Evolutionary conservation across 2,888 invertebrate species (phyloP), one percentile per base, ranked within the genome.

Genomic region (Leptinotarsa rubiginosa): DNA sequence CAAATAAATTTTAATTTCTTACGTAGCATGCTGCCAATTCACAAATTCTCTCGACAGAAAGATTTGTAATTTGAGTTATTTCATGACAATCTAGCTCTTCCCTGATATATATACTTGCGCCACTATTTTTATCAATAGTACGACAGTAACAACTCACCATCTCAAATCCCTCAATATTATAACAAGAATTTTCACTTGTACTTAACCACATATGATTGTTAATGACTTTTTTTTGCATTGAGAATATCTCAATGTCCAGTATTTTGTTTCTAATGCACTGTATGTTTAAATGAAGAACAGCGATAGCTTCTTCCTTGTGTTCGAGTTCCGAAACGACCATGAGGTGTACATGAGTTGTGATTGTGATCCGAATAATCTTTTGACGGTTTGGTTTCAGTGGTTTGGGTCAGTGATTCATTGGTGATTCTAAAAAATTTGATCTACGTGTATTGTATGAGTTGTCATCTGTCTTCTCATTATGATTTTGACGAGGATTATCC

Each of bases 321-420:
- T 25, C 59, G 59, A 59, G 59, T 59, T 59, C 25, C 25, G 25
- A 59, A 59, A 59, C 59, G 25, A 59, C 59, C 59, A 59, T 59
- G 15, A 59, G 59, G 59, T 25, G 13, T 25, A 25, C 25, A 59
- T 59, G 59, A 59, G 59, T 59, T 25, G 59, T 25, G 59, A 59
- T 59, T 3, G 31, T 59, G 31, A 16, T 47, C 22, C 22, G 2
- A 62, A 20, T n/a, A n/a, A n/a, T n/a, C n/a, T n/a, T n/a, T n/a
- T n/a, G n/a, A n/a, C n/a, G n/a, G n/a, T n/a, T n/a, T n/a, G n/a
- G n/a, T n/a, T n/a, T n/a, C n/a, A n/a, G n/a, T n/a, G n/a, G n/a
- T n/a, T n/a, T n/a, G 64, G 31, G 1, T 64, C 64, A 64, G 64
- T 64, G 64, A 64, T 64, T 64, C 64, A 64, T 64, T 64, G 64